Percentiles rank a stretch among this genome's conserved stretches.
These are phyloP conservation scores for Formica exsecta DNA, from an alignment of 1,140 invertebrate genomes.

Conservation along the genomic window DNA sequence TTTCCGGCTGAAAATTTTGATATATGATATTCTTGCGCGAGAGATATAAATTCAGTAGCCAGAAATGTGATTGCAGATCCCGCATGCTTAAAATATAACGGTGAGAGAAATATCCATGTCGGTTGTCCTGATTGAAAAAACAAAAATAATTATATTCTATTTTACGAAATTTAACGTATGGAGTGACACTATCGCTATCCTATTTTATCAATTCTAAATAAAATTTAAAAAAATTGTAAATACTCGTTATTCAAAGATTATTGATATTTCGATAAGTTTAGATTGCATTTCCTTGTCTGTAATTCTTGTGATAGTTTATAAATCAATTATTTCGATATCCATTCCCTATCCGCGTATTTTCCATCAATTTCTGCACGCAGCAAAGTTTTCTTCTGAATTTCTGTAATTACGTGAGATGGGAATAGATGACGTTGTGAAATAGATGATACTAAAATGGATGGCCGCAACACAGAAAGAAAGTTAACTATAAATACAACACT, in stretches of 20 bases:
- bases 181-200: background rate
- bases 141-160: slow-evolving; percentile 5
- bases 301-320: background rate
- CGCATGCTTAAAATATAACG: background rate
- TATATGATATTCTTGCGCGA: slow-evolving; percentile 45
- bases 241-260: background rate
- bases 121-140: slow-evolving; percentile 16
- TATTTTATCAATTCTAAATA: background rate
- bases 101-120: slow-evolving; percentile 13
- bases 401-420: slow-evolving; percentile 8
- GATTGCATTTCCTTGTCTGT: background rate
- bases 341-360: slow-evolving; percentile 18
- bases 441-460: slow-evolving; percentile 42
- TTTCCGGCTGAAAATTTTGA: slow-evolving; percentile 32
- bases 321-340: slow-evolving; percentile 5
- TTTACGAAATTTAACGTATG: slow-evolving; percentile 9
- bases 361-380: background rate
- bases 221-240: background rate
- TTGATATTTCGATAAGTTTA: background rate
- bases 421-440: slow-evolving; percentile 21
- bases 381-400: slow-evolving; percentile 21
- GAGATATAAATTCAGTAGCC: slow-evolving; percentile 48
- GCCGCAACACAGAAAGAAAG: background rate
- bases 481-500: slow-evolving; percentile 5
- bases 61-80: slow-evolving; percentile 43